phyloP scores from a whole-genome alignment of 2,888 invertebrate species.

The Tetheella fluctuosa region DNA sequence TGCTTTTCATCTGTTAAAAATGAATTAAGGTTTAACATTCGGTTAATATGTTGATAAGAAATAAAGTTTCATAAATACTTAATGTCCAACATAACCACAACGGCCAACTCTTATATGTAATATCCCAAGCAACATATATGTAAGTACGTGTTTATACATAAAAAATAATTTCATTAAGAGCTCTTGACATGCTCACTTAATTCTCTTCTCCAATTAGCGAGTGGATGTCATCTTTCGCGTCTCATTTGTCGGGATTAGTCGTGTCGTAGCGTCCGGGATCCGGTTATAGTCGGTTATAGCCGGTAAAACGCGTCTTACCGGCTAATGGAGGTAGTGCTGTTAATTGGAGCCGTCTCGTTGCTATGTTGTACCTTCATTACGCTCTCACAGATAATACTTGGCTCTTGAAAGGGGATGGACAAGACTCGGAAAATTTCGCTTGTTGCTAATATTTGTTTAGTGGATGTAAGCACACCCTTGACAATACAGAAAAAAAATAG shows the following conservation, averaged over 20 bases:
- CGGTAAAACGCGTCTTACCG: constrained; percentile 55
- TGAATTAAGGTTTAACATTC: no score
- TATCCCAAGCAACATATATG: neutral
- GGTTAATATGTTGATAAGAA: no score
- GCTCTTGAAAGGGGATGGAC: constrained; percentile 18
- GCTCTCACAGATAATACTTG: constrained; percentile 30
- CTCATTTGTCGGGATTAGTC: constrained; percentile 68
- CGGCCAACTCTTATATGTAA: neutral
- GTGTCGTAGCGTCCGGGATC: constrained; percentile 51
- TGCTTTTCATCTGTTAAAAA: no score
- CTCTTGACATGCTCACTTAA: constrained; percentile 37
- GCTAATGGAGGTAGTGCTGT: constrained; percentile 65
- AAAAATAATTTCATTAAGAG: constrained; percentile 8
- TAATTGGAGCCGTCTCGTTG: constrained; percentile 61
- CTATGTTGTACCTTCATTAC: constrained; percentile 43
- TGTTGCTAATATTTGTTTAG: constrained; percentile 9
- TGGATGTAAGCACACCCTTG: neutral
- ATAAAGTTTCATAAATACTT: no score
- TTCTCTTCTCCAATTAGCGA: constrained; percentile 62
- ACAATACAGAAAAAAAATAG: neutral
- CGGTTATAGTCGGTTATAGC: constrained; percentile 57
- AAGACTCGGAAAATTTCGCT: constrained; percentile 11
- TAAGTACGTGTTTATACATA: constrained; percentile 6
- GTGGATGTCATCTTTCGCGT: constrained; percentile 67
- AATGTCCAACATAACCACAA: neutral